Evolutionary conservation across 2,888 invertebrate species (phyloP).

Genomic region (Augiades crinisus): DNA sequence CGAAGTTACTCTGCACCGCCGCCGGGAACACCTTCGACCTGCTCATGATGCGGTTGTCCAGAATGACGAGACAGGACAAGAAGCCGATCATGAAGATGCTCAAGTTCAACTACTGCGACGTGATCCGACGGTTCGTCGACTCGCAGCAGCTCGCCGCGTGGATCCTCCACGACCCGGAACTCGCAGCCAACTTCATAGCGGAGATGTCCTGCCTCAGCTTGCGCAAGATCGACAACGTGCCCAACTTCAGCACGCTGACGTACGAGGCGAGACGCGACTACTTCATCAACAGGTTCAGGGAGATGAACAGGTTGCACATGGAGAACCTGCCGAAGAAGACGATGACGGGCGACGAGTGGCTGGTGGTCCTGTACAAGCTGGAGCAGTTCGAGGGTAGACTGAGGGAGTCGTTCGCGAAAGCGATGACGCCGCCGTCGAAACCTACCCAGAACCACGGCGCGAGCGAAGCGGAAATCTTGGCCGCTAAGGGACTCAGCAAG

Average conservation of each 20-base stretch:
- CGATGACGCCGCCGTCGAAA: conserved; percentile 27
- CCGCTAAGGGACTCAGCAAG: conserved; percentile 69
- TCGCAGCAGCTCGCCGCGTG: conserved; percentile 58
- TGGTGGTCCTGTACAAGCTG: conserved; percentile 61
- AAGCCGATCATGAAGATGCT: conserved; percentile 56
- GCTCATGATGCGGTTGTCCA: conserved; percentile 61
- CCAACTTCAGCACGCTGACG: conserved; percentile 48
- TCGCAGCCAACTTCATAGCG: conserved; percentile 58
- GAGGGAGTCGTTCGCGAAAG: conserved; percentile 54
- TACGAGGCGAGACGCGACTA: conserved; percentile 57
- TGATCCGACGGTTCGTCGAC: conserved; percentile 58
- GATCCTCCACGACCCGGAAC: conserved; percentile 59
- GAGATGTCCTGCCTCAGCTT: conserved; percentile 60
- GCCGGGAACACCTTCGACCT: conserved; percentile 63
- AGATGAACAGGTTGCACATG: conserved; percentile 63
- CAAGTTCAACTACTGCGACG: conserved; percentile 65
- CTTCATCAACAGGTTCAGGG: conserved; percentile 55
- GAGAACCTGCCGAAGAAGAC: conserved; percentile 60
- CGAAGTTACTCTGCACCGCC: conserved; percentile 52
- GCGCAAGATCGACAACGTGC: conserved; percentile 45
- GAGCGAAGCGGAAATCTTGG: conserved; percentile 71
- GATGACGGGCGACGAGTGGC: conserved; percentile 66
- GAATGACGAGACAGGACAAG: conserved; percentile 55
- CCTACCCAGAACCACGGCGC: conserved; percentile 36
- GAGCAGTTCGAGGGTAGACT: conserved; percentile 61